These are phyloP conservation scores for Orientallactaga bullata DNA, from an alignment of 2,113 vertebrate species.

Conservation along the genomic window DNA sequence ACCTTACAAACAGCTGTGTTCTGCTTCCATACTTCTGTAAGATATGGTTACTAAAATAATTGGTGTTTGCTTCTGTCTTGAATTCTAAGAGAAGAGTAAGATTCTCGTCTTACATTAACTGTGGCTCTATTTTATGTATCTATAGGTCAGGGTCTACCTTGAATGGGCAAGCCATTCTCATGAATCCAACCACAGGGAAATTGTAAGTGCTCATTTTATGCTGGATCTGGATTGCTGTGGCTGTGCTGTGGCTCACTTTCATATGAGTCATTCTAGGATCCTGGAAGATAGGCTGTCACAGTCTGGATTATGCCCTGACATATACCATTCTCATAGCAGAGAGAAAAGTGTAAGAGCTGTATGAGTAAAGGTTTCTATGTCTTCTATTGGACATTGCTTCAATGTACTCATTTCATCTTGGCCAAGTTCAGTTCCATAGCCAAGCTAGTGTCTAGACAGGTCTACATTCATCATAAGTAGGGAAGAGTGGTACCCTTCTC, in stretches of 20 bases:
- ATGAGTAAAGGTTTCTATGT: neutral
- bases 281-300: accelerated
- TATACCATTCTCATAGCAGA: neutral
- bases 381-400: neutral
- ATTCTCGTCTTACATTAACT: neutral
- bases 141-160: neutral
- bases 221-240: neutral
- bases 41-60: accelerated
- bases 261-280: neutral
- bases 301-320: neutral
- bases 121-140: neutral
- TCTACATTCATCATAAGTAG: accelerated
- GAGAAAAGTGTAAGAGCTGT: neutral
- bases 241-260: neutral
- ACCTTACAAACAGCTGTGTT: accelerated
- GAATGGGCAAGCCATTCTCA: neutral
- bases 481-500: accelerated
- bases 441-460: neutral
- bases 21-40: neutral
- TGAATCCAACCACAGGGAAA: neutral
- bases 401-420: accelerated
- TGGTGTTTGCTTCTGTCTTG: accelerated
- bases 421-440: neutral
- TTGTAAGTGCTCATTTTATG: neutral
- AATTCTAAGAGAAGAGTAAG: accelerated